phyloP scores from a whole-genome alignment of 2,888 invertebrate genomes.

The Norana najaformis region DNA sequence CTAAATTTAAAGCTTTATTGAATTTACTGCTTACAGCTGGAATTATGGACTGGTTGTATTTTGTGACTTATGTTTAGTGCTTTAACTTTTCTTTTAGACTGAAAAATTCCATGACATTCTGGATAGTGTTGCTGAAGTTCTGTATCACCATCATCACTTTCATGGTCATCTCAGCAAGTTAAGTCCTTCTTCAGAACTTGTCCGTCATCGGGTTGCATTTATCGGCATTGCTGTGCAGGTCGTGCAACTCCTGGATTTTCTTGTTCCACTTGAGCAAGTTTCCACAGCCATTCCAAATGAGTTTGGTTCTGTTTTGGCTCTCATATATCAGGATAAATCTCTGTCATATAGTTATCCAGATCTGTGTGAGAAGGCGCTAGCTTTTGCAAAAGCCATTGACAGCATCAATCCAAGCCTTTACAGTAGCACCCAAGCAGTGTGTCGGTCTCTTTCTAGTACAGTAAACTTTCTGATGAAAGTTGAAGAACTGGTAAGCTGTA shows the following conservation, averaged over 20 bases:
- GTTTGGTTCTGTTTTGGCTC: slow-evolving; percentile 47
- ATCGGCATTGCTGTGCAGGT: slow-evolving; percentile 51
- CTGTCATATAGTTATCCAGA: slow-evolving; percentile 50
- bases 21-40: no score
- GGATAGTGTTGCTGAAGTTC: slow-evolving; percentile 50
- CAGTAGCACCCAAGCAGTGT: slow-evolving; percentile 48
- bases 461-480: slow-evolving; percentile 43
- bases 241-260: slow-evolving; percentile 47
- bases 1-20: no score
- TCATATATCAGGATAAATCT: slow-evolving; percentile 53
- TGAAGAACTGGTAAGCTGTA: slow-evolving; percentile 31
- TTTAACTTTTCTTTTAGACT: slow-evolving; percentile 46
- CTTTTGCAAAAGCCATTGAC: slow-evolving; percentile 50
- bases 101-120: slow-evolving; percentile 53
- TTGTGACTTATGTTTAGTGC: neutral
- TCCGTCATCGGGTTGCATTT: slow-evolving; percentile 53
- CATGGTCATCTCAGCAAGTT: slow-evolving; percentile 37
- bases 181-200: slow-evolving; percentile 47
- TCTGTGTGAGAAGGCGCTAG: slow-evolving; percentile 48
- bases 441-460: slow-evolving; percentile 52
- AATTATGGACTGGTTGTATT: no score
- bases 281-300: slow-evolving; percentile 49
- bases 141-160: slow-evolving; percentile 54
- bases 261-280: slow-evolving; percentile 55
- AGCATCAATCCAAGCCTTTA: slow-evolving; percentile 49